Conservation (phyloP, 2,888 invertebrate species). For the Lucinisca nassula region DNA sequence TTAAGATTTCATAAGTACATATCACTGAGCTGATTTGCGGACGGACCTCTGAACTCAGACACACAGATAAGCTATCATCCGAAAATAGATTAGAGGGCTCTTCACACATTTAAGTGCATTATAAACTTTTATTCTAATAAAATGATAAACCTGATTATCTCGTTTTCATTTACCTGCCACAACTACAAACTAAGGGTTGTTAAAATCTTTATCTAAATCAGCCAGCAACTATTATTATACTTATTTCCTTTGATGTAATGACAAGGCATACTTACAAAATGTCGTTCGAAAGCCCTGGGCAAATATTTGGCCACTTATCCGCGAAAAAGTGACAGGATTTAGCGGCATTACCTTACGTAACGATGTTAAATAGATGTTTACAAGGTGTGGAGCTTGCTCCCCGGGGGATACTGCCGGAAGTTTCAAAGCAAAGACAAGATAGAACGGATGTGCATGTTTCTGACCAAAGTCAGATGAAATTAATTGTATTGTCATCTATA, state of each 20-base stretch:
- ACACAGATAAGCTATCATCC: neutral
- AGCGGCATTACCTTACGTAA: neutral
- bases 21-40: neutral
- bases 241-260: neutral
- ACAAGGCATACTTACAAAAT: neutral
- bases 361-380: neutral
- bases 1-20: too few relatives aligned
- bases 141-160: neutral
- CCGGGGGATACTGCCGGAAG: neutral
- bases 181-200: neutral
- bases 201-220: neutral
- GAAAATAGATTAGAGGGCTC: neutral
- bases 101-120: neutral
- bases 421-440: neutral
- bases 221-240: neutral
- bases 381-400: neutral
- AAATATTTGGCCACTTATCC: constrained; percentile 17
- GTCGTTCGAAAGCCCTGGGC: neutral
- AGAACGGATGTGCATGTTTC: neutral
- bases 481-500: too few relatives aligned
- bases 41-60: neutral
- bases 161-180: neutral
- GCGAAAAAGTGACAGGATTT: constrained; percentile 8
- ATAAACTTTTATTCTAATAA: neutral
- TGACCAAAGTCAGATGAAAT: too few relatives aligned